phyloP scores from a whole-genome alignment of 2,113 vertebrate genomes.

The Synodontis membranacea region DNA sequence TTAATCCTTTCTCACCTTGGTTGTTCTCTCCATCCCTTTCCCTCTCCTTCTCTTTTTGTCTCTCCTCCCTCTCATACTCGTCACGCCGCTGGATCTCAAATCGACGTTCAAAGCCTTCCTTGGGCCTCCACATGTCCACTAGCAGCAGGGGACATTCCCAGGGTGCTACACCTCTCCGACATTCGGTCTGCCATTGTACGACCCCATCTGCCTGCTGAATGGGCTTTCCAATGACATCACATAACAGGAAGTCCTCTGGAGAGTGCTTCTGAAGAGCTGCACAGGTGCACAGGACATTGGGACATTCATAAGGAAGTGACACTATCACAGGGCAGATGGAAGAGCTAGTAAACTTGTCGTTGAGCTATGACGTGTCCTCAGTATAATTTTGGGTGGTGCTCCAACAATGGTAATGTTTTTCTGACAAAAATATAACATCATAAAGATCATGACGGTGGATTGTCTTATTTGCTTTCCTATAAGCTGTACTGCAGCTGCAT shows the following conservation, averaged over 20 bases:
- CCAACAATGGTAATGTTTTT: background rate
- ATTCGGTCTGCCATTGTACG: slow-evolving; percentile 79
- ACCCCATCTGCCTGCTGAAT: slow-evolving; percentile 73
- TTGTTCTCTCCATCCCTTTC: slow-evolving; percentile 70
- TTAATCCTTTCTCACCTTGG: slow-evolving; percentile 63
- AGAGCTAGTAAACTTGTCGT: slow-evolving; percentile 14
- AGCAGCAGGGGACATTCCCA: slow-evolving; percentile 85
- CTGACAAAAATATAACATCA: background rate
- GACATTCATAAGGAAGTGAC: slow-evolving; percentile 47
- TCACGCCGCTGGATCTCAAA: slow-evolving; percentile 86
- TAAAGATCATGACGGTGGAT: background rate
- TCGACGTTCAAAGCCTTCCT: slow-evolving; percentile 84
- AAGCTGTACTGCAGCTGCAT: background rate
- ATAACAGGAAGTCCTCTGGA: slow-evolving; percentile 79
- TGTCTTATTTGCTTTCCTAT: background rate
- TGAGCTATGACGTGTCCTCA: background rate
- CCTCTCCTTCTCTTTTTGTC: slow-evolving; percentile 70
- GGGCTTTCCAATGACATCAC: slow-evolving; percentile 82
- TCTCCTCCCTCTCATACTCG: slow-evolving; percentile 81
- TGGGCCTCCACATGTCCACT: slow-evolving; percentile 91
- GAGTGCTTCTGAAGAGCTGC: slow-evolving; percentile 74
- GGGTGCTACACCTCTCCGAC: slow-evolving; percentile 81
- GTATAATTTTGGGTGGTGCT: background rate
- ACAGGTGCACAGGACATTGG: slow-evolving; percentile 60
- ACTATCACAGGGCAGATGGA: slow-evolving; percentile 11